A percentile compares a stretch with the other conserved stretches of the same genome.
Evolutionary conservation across 1,140 invertebrate species (phyloP).

Genomic region (Drosophila auraria): DNA sequence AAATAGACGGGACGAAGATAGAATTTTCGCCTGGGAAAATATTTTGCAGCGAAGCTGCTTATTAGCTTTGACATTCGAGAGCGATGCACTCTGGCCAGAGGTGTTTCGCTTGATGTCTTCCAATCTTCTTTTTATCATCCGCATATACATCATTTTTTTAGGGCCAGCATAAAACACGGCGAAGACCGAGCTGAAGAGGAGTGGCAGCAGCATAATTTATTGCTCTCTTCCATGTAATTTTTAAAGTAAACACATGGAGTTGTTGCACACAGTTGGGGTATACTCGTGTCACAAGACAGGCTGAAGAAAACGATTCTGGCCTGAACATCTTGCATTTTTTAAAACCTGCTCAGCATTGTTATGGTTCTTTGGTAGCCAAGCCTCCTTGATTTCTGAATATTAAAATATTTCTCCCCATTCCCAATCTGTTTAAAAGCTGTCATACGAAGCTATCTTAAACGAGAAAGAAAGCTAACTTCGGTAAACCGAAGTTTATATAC

Average conservation of each 20-base stretch:
- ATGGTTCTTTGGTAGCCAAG: neutral
- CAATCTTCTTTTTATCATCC: conserved; percentile 54
- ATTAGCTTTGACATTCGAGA: conserved; percentile 67
- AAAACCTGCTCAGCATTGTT: neutral
- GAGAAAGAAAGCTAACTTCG: no score
- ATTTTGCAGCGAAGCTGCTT: conserved; percentile 49
- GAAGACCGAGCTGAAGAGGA: conserved; percentile 1
- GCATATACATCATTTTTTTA: conserved; percentile 48
- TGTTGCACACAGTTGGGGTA: neutral
- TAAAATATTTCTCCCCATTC: neutral
- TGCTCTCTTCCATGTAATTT: conserved; percentile 46
- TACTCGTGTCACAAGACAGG: neutral
- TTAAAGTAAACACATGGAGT: neutral
- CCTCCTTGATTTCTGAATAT: neutral
- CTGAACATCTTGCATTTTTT: neutral
- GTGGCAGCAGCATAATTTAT: conserved; percentile 58
- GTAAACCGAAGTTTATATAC: no score
- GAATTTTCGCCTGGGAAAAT: conserved; percentile 36
- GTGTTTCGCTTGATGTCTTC: conserved; percentile 43
- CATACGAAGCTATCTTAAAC: neutral
- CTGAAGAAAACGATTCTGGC: neutral
- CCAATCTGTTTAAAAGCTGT: neutral
- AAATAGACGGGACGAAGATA: neutral
- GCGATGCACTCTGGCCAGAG: conserved; percentile 40
- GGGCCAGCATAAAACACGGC: conserved; percentile 25